Percentiles rank a stretch among this genome's conserved stretches.
phyloP scores from a whole-genome alignment of 2,888 invertebrate species.

The Cerastoderma edule region DNA sequence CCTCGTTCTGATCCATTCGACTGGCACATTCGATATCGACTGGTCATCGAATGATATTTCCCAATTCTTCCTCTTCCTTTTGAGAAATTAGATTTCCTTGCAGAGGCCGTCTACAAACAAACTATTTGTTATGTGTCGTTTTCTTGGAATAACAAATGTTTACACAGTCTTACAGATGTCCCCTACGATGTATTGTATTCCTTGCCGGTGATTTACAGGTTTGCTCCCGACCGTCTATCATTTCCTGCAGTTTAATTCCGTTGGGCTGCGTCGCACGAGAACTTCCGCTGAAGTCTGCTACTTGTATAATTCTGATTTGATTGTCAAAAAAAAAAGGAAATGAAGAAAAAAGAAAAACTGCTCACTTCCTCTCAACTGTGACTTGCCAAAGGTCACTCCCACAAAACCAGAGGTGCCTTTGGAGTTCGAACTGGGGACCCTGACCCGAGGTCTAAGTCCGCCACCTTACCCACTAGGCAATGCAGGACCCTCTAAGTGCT shows the following conservation, averaged over 20 bases:
- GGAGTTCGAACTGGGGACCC: no score
- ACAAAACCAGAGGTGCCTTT: no score
- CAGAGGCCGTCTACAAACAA: constrained; percentile 15
- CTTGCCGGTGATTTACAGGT: not conserved
- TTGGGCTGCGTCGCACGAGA: not conserved
- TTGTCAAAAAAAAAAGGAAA: no score
- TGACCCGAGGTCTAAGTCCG: no score
- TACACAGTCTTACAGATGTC: not conserved
- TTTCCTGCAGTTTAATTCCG: constrained; percentile 3
- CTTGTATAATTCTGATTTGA: no score
- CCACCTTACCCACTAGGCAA: no score
- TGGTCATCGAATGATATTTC: constrained; percentile 19
- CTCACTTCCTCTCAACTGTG: no score
- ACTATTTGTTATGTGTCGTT: constrained; percentile 7
- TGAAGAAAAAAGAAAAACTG: no score
- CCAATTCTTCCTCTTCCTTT: no score
- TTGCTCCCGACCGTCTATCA: not conserved
- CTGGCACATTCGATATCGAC: constrained; percentile 34
- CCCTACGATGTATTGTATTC: not conserved
- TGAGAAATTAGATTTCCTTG: constrained; percentile 5
- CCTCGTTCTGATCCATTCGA: constrained; percentile 48
- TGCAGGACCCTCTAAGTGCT: no score
- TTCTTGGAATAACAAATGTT: constrained; percentile 11
- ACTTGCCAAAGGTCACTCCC: no score
- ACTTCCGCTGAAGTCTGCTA: no score